Evolutionary conservation across 2,888 invertebrate genomes (phyloP).

Genomic region (Metallyticus violacea): DNA sequence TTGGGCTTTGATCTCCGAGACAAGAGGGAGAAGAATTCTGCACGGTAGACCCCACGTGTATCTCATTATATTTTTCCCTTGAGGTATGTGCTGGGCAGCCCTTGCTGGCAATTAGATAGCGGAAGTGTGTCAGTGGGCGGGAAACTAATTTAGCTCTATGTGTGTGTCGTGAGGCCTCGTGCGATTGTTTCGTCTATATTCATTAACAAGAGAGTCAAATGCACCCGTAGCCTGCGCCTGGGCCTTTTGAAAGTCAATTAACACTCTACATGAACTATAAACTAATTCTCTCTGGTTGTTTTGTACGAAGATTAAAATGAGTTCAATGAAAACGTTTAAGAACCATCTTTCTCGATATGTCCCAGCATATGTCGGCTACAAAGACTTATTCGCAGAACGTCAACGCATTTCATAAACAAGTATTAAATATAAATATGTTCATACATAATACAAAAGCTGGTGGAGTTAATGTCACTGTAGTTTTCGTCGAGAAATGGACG

Average conservation of each 20-base stretch:
- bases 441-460: no score
- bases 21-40: background rate
- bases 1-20: no score
- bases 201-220: background rate
- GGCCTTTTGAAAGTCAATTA: background rate
- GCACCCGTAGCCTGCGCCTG: background rate
- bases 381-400: no score
- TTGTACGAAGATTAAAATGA: no score
- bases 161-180: no score
- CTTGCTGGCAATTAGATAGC: background rate
- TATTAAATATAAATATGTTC: no score
- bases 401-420: no score
- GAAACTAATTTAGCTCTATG: background rate
- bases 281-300: background rate
- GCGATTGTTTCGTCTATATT: background rate
- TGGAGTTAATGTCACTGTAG: no score
- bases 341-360: no score
- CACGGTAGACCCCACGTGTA: background rate
- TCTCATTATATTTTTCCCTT: background rate
- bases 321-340: no score
- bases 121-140: background rate
- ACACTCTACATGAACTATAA: background rate
- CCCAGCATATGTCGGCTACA: no score
- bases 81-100: background rate
- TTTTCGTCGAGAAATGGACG: no score